phyloP scores from a whole-genome alignment of 2,888 invertebrate species.

The Latrodectus hesperus region DNA sequence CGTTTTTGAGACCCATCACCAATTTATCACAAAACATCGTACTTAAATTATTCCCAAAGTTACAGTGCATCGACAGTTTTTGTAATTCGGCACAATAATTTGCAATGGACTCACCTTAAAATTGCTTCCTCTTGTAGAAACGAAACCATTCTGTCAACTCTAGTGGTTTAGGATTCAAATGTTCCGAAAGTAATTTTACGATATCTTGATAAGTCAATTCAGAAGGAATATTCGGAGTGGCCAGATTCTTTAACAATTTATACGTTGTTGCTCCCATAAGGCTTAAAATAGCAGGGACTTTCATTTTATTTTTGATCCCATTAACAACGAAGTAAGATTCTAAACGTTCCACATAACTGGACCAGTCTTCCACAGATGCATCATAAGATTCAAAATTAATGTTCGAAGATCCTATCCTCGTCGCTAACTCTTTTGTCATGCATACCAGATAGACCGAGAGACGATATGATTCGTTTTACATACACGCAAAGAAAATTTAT shows the following conservation, averaged over 20 bases:
- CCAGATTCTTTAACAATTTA: constrained; percentile 50
- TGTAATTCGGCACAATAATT: constrained; percentile 49
- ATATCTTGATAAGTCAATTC: constrained; percentile 53
- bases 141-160: constrained; percentile 49
- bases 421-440: too few species aligned
- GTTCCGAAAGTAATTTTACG: constrained; percentile 49
- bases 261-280: constrained; percentile 53
- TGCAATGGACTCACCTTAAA: constrained; percentile 49
- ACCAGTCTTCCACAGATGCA: constrained; percentile 47
- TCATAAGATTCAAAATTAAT: constrained; percentile 24
- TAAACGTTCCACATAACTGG: constrained; percentile 44
- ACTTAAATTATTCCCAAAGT: constrained; percentile 55
- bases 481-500: too few species aligned
- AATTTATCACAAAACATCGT: constrained; percentile 52
- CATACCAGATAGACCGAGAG: too few species aligned
- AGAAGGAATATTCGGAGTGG: constrained; percentile 51
- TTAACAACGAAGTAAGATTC: constrained; percentile 53
- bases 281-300: constrained; percentile 53
- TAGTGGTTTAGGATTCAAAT: constrained; percentile 49
- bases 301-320: constrained; percentile 50
- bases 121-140: constrained; percentile 51
- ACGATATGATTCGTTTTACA: too few species aligned
- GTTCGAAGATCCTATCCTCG: too few species aligned
- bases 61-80: constrained; percentile 53
- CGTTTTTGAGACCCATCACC: constrained; percentile 55